Evolutionary conservation across 2,797 vertebrate species (phyloP), one percentile per base, ranked within the genome.

Genomic region (Catostomus latipinnis): DNA sequence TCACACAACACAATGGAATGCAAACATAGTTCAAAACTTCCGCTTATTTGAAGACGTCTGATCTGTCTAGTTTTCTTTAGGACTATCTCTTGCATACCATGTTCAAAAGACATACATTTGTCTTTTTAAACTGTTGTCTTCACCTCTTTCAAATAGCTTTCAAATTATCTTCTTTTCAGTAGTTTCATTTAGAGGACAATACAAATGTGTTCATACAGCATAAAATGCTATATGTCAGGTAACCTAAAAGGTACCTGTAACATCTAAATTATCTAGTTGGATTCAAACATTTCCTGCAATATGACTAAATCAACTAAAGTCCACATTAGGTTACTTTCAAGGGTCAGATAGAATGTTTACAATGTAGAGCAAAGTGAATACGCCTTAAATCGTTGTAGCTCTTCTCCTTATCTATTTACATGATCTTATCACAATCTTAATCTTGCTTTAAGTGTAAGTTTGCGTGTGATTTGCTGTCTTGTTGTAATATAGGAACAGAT

Each of bases 1-100:
- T 80, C 70, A 66, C 52, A 66, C 10, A 66, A 86, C 86, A 86
- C 88, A 90, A 78, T 91, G 91, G 91, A 93, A 93, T 92, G 91
- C 91, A 93, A 92, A 93, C 92, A 93, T 86, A 92, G 87, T 92
- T 93, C 89, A 93, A 92, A 93, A 82, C 81, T 60, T 62, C 45
- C 62, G 54, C 68, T 76, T 81, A 77, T 76, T 66, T 81, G 70
- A 61, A 74, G 72, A 72, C 70, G 56, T 76, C 78, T 66, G 46
- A 67, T 63, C 49, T 83, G 52, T 74, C 62, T 62, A 43, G 7
- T 46, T 49, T 62, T 83, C 65, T 73, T 50, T 74, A 43, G 45
- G 84, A 85, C 84, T 86, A 88, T 90, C 83, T 82, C 87, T 84
- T 84, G 82, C 83, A 78, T 22, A 83, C 13, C 43, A 63, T 65